Base-by-base conservation (phyloP, 1,140 invertebrate genomes). In the Trigoniulus corallinus region DNA sequence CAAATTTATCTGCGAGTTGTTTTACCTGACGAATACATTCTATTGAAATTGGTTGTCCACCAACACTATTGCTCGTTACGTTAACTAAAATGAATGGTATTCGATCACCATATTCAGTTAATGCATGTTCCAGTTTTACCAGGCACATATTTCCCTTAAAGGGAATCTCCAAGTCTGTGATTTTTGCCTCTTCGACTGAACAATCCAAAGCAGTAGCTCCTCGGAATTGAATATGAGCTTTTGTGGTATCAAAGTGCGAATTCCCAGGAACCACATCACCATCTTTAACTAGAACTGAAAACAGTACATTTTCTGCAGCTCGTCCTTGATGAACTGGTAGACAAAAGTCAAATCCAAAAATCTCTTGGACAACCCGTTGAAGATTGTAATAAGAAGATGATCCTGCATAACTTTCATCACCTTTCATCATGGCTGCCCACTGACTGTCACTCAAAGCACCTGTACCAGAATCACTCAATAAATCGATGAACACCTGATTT, bases 301-400 rank as follows among this genome's bases (percentile, higher is more conserved):
- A 53, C 24, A 55, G 26, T 10, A 55, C 22, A 2, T 24, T 45
- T 25, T 55, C 54, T 1, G 45, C 54, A 18, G 54, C 54, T 12
- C 54, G 24, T 1, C 54, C 54, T 37, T 55, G 54, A 44, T 55
- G 54, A 22, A 50, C 41, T 18, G 54, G 54, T 25, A 54, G n/a
- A 21, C 53, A 26, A 22, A 49, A 24, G n/a, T 24, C 13, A 43
- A 49, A 55, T 7, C 22, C 41, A 13, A 43, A 47, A 13, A 55
- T 40, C 1, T n/a, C 27, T 26, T 48, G 12, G 15, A 49, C 47
- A 1, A 47, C 39, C 21, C 49, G n/a, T 18, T 24, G 10, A 34
- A 54, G 51, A 3, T 37, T 13, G 22, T n/a, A 42, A 29, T 42
- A 55, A 1, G 45, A 50, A 10, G 23, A 24, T 18, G 51, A 24